Percentiles rank a stretch among this genome's conserved stretches.
Evolutionary conservation across 30 jellyfish, hydroid and myxozoan genomes (phyloP).

Genomic region (Turritopsis dohrnii): DNA sequence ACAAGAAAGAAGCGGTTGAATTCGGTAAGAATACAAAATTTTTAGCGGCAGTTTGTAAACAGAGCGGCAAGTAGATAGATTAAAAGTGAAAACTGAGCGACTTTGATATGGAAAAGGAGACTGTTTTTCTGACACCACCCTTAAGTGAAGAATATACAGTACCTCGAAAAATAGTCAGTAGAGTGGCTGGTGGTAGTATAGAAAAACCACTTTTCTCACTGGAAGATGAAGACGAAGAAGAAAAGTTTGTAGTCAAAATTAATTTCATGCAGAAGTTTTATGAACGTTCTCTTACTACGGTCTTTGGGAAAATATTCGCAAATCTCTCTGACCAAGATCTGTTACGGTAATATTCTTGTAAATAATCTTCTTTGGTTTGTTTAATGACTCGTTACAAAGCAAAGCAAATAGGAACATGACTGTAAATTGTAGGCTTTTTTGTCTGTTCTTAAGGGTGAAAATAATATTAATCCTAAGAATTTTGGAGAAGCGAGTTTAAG

Average conservation of each 20-base stretch:
- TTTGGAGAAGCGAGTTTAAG: no score
- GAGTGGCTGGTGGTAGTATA: neutral
- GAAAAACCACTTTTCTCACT: slow-evolving; percentile 3
- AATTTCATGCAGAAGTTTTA: neutral
- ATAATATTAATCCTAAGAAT: no score
- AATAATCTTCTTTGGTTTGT: no score
- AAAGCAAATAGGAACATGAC: no score
- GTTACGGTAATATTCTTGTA: neutral
- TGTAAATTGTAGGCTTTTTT: no score
- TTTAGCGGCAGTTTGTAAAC: slow-evolving; percentile 12
- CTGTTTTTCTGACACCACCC: slow-evolving; percentile 1
- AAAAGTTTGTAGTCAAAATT: neutral
- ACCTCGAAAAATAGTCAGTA: neutral
- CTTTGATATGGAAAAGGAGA: neutral
- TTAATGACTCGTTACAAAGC: no score
- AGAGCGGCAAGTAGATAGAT: neutral
- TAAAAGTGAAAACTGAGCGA: neutral
- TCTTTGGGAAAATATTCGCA: slow-evolving; percentile 11
- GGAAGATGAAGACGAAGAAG: slow-evolving; percentile 13
- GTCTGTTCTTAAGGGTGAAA: no score
- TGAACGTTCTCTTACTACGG: neutral
- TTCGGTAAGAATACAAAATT: neutral
- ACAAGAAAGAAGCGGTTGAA: slow-evolving; percentile 1
- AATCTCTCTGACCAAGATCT: slow-evolving; percentile 24
- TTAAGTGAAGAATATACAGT: neutral